phyloP scores from a whole-genome alignment of 2,888 invertebrate species.

The Pogonocherus hispidulus region DNA sequence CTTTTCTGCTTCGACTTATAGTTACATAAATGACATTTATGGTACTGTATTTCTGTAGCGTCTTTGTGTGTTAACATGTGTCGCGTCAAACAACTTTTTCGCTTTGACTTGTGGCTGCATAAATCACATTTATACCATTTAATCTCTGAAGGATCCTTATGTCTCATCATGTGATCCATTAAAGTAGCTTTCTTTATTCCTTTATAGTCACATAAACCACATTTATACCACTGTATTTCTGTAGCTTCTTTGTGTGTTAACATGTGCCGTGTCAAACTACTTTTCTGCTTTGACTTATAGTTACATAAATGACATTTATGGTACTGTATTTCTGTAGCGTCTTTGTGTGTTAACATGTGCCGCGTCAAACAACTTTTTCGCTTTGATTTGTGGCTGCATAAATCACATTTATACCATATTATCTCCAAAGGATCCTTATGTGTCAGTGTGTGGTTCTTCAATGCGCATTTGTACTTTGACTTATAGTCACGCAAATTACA shows the following conservation, averaged over 20 bases:
- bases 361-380: neutral
- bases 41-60: neutral
- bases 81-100: neutral
- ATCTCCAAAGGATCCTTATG: neutral
- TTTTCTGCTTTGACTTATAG: neutral
- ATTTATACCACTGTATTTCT: neutral
- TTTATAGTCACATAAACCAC: neutral
- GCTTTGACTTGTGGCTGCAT: neutral
- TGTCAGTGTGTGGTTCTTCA: neutral
- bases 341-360: neutral
- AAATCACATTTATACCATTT: neutral
- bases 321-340: neutral
- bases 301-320: neutral
- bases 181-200: neutral
- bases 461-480: too few relatives aligned
- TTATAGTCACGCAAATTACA: too few relatives aligned
- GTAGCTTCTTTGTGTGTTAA: neutral
- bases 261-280: neutral
- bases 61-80: neutral
- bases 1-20: neutral
- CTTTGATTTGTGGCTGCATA: neutral
- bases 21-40: neutral
- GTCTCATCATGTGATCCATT: neutral
- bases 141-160: neutral
- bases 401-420: neutral